Conservation (phyloP, 2,888 invertebrate genomes). For the Scaptomyza caliginosa region DNA sequence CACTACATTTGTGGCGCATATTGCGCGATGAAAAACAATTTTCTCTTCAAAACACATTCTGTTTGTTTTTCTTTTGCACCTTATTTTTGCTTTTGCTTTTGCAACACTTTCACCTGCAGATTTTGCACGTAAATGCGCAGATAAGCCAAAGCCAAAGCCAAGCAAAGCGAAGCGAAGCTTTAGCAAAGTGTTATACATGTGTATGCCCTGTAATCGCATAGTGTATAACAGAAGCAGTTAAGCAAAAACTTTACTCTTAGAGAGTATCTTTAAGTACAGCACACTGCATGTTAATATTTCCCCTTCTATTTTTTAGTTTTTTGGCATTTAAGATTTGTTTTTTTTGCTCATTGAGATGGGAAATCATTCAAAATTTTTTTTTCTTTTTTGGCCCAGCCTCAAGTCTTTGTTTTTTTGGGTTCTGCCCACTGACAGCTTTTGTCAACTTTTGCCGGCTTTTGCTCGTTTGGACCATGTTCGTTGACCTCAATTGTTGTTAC, state of each 20-base stretch:
- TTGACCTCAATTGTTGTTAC: constrained; percentile 63
- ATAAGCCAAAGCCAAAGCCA: constrained; percentile 40
- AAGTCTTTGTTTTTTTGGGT: constrained; percentile 44
- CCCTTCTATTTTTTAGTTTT: background rate
- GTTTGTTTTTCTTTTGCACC: constrained; percentile 63
- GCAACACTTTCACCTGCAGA: constrained; percentile 76
- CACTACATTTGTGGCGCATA: constrained; percentile 20
- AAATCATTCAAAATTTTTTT: constrained; percentile 57
- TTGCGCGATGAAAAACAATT: constrained; percentile 58
- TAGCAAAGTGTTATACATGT: constrained; percentile 31
- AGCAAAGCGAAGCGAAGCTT: constrained; percentile 9
- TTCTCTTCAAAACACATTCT: constrained; percentile 49
- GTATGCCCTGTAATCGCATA: constrained; percentile 6
- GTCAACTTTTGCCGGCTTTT: constrained; percentile 57
- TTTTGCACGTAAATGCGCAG: constrained; percentile 74
- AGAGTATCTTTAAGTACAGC: background rate
- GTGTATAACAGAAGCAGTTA: background rate
- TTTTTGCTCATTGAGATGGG: constrained; percentile 43
- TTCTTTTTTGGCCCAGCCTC: constrained; percentile 37
- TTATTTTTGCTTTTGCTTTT: constrained; percentile 58
- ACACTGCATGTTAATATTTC: rapidly evolving
- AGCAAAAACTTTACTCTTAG: background rate
- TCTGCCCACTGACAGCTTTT: constrained; percentile 68
- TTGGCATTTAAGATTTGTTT: constrained; percentile 14
- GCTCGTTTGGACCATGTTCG: constrained; percentile 59